Base-by-base conservation (phyloP, 2,888 invertebrate species). In the Nephrocerus scutellatus region DNA sequence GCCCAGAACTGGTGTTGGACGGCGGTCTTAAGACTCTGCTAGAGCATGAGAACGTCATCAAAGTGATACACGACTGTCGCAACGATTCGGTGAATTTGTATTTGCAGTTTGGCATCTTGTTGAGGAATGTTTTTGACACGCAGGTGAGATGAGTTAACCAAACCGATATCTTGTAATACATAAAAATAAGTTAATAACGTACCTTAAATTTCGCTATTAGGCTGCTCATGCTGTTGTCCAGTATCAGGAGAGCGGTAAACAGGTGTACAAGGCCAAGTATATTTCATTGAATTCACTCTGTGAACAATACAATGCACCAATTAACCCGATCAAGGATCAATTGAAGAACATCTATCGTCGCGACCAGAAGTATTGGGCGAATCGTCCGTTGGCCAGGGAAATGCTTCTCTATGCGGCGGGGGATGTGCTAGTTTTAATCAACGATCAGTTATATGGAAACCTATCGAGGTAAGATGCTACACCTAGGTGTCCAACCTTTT, bases 181-280 rank as follows among this genome's bases (percentile, higher is more conserved):
- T 5, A 22, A 10, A 10, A 22, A 8, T 22, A 9, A 22, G 23
- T 22, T 9, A 10, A 22, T 9, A 5, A 21, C 19, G 12, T 12
- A 19, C 13, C 23, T 16, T 30, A 16, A 13, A 12, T 23, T 12
- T 10, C 30, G 10, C 40, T 52, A 56, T 30, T 56, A 80, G 75
- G 84, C 86, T 23, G 93, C 92, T 26, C 90, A 95, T 68, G 87
- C 92, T 36, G 84, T 95, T 9, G 70, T 95, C 32, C 89, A 92
- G 59, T 83, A 82, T 59, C 92, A 92, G 70, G 86, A 89, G 56
- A 86, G 84, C 43, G 82, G 83, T 44, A 84, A 88, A 55, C 91
- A 93, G 22, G 88, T 93, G 34, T 89, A 92, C 63, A 95, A 95
- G 73, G 89, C 91, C 36, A 92, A 93, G 70, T 89, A 89, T 63